Evolutionary conservation across 1,140 invertebrate species (phyloP).

Genomic region (Choristoneura fumiferana): DNA sequence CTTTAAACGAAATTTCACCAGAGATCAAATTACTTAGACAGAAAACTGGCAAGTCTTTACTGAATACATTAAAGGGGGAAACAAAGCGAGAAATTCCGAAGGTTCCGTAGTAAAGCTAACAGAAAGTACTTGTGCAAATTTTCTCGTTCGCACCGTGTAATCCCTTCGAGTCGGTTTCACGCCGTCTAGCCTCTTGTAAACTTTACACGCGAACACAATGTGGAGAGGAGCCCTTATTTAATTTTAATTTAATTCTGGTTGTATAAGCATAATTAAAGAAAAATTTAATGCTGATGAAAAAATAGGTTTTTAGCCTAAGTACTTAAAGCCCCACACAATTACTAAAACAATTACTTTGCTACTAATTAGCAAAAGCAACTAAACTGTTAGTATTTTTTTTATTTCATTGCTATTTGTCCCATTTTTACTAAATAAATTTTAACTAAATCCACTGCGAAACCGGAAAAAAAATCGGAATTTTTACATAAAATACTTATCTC

Average conservation of each 20-base stretch:
- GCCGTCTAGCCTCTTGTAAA: conserved; percentile 39
- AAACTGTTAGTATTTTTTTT: too few species aligned
- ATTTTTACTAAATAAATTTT: too few species aligned
- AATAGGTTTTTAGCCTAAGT: too few species aligned
- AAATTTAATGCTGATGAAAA: too few species aligned
- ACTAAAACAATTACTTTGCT: too few species aligned
- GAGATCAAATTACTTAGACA: conserved; percentile 18
- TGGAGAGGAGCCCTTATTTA: conserved; percentile 29
- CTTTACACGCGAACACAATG: conserved; percentile 34
- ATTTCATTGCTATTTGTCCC: too few species aligned
- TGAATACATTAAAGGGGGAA: conserved; percentile 18
- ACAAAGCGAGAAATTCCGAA: conserved; percentile 18
- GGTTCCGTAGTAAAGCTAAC: conserved; percentile 24
- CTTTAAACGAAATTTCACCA: conserved; percentile 6
- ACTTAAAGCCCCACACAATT: too few species aligned
- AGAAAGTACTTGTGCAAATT: conserved; percentile 40
- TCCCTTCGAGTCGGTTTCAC: conserved; percentile 41
- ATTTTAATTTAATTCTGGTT: not conserved
- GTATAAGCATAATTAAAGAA: too few species aligned
- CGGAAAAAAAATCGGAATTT: too few species aligned
- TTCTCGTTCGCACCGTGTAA: conserved; percentile 52
- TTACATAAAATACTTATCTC: too few species aligned
- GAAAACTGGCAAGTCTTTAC: conserved; percentile 19
- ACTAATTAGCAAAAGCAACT: too few species aligned
- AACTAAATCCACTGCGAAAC: too few species aligned